Conservation (phyloP, 2,888 invertebrate genomes). For the Volucella inanis region DNA sequence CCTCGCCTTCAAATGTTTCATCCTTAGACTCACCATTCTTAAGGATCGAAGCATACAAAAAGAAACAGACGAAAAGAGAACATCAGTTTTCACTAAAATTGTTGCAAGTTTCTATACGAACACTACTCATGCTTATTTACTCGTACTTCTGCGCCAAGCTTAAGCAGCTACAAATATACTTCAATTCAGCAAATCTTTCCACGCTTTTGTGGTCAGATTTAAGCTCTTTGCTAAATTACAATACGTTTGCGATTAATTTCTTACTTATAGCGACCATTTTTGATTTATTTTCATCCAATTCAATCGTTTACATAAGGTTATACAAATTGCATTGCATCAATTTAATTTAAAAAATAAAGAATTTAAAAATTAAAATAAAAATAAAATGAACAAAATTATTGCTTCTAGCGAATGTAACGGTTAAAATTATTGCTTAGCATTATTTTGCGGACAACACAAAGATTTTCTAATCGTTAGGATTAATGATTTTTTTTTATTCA, state of each 20-base stretch:
- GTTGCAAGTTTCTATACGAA: slow-evolving; percentile 25
- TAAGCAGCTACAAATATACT: slow-evolving; percentile 42
- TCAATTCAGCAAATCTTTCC: slow-evolving; percentile 33
- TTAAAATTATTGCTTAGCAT: slow-evolving; percentile 69
- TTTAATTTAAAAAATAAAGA: slow-evolving; percentile 1
- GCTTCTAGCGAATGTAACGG: slow-evolving; percentile 25
- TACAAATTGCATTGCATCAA: slow-evolving; percentile 57
- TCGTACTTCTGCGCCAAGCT: slow-evolving; percentile 45
- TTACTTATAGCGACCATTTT: slow-evolving; percentile 51
- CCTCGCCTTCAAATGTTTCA: slow-evolving; percentile 54
- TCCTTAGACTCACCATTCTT: slow-evolving; percentile 68
- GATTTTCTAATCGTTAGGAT: slow-evolving; percentile 56
- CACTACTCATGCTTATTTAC: slow-evolving; percentile 63
- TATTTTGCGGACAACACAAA: slow-evolving; percentile 69
- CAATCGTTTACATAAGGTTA: slow-evolving; percentile 64
- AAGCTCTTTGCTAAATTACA: slow-evolving; percentile 58
- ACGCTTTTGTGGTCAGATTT: slow-evolving; percentile 49
- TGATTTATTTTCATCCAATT: slow-evolving; percentile 42
- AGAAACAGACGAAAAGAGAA: slow-evolving; percentile 10
- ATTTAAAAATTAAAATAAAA: too few species aligned
- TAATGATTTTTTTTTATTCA: slow-evolving; percentile 50
- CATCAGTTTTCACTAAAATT: slow-evolving; percentile 35
- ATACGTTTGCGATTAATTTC: slow-evolving; percentile 47
- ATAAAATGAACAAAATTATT: slow-evolving; percentile 9
- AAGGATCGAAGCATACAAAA: slow-evolving; percentile 26